A percentile compares a stretch with the other conserved stretches of the same genome.
Evolutionary conservation across 2,888 invertebrate species (phyloP).

Genomic region (Polietes domitor): DNA sequence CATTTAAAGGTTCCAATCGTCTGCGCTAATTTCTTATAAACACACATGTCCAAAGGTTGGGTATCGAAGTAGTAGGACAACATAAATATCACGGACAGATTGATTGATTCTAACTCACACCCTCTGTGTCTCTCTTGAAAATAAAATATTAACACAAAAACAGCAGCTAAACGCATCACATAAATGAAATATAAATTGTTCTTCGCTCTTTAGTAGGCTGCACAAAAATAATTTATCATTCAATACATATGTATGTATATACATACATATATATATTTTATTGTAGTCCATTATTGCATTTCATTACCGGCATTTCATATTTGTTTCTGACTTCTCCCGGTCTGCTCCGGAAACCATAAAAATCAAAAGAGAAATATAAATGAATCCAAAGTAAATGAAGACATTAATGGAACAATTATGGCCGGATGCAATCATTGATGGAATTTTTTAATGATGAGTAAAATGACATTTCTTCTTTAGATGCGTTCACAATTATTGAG

Average conservation of each 20-base stretch:
- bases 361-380: neutral
- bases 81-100: too few species aligned
- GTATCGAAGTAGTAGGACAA: too few species aligned
- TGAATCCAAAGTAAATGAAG: neutral
- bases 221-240: neutral
- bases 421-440: neutral
- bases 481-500: neutral
- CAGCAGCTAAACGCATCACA: too few species aligned
- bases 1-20: too few species aligned
- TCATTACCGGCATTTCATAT: neutral
- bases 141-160: too few species aligned
- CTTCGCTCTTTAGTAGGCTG: neutral
- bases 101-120: too few species aligned
- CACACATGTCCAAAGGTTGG: too few species aligned
- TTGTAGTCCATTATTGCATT: neutral
- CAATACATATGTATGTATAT: too few species aligned
- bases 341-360: neutral
- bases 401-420: neutral
- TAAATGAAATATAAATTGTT: neutral
- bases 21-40: too few species aligned
- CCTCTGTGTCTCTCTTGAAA: too few species aligned
- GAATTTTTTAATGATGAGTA: neutral
- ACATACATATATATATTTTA: too few species aligned
- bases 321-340: neutral
- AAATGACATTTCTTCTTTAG: neutral